Evolutionary conservation across 37 sponge, comb jelly and placozoan genomes (phyloP).

Genomic region (Bolinopsis microptera): DNA sequence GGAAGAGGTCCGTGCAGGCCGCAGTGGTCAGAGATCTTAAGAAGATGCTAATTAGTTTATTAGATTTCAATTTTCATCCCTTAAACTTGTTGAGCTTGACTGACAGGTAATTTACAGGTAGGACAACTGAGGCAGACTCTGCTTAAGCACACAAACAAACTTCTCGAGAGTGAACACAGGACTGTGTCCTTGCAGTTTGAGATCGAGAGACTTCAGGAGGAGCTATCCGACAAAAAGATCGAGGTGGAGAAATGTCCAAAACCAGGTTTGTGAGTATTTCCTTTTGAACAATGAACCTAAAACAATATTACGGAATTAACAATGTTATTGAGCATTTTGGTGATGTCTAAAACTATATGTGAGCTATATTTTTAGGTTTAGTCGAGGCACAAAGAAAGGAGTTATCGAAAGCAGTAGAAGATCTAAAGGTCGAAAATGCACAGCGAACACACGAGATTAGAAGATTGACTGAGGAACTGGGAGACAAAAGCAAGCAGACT

Average conservation of each 20-base stretch:
- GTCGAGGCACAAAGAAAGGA: constrained; percentile 57
- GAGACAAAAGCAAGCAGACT: constrained; percentile 43
- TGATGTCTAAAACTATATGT: too few relatives aligned
- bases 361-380: not conserved
- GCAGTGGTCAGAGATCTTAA: too few relatives aligned
- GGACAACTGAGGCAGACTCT: constrained; percentile 50
- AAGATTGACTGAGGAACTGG: constrained; percentile 55
- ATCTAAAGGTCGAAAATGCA: constrained; percentile 42
- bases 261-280: too few relatives aligned
- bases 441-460: constrained; percentile 65
- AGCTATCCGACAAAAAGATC: constrained; percentile 31
- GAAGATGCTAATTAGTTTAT: too few relatives aligned
- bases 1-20: too few relatives aligned
- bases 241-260: constrained; percentile 66
- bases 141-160: constrained; percentile 59
- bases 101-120: not conserved
- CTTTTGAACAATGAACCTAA: too few relatives aligned
- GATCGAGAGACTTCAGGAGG: constrained; percentile 37
- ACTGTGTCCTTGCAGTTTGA: constrained; percentile 36
- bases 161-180: constrained; percentile 57
- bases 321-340: too few relatives aligned
- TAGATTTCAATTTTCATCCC: too few relatives aligned
- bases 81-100: too few relatives aligned
- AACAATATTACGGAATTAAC: too few relatives aligned
- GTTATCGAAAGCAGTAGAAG: constrained; percentile 39